Conservation (phyloP, 2,888 invertebrate genomes). For the Pherbina coryleti region DNA sequence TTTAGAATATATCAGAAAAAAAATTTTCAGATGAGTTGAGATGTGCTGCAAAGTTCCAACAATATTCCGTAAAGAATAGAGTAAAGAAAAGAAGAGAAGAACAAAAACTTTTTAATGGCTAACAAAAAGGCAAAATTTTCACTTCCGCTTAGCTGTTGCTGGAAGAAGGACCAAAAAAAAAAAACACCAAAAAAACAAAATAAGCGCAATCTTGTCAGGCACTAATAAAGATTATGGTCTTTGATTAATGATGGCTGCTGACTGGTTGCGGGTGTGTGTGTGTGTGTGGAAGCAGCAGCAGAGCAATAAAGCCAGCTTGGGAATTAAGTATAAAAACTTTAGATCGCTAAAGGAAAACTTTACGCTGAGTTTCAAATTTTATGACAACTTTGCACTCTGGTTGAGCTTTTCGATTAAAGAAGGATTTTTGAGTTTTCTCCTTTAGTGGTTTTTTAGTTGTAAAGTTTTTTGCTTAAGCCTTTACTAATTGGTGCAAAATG, state of each 20-base stretch:
- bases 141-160: neutral
- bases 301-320: too few relatives aligned
- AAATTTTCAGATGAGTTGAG: neutral
- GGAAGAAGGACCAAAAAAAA: neutral
- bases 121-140: neutral
- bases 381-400: too few relatives aligned
- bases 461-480: too few relatives aligned
- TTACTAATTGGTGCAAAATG: too few relatives aligned
- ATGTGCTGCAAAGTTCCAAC: too few relatives aligned
- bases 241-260: conserved; percentile 21
- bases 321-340: neutral
- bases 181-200: neutral
- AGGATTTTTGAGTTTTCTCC: too few relatives aligned
- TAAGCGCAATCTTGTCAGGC: conserved; percentile 20
- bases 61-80: neutral
- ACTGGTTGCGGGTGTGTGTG: neutral
- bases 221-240: conserved; percentile 19
- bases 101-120: neutral
- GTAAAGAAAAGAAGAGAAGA: neutral
- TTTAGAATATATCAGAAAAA: neutral
- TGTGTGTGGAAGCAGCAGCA: neutral
- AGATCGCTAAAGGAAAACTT: neutral
- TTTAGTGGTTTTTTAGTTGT: too few relatives aligned
- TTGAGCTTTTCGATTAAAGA: too few relatives aligned
- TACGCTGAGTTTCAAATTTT: too few relatives aligned